Evolutionary conservation across 2,888 invertebrate genomes (phyloP), one percentile per base, ranked within the genome.

Genomic region (Idaea biselata): DNA sequence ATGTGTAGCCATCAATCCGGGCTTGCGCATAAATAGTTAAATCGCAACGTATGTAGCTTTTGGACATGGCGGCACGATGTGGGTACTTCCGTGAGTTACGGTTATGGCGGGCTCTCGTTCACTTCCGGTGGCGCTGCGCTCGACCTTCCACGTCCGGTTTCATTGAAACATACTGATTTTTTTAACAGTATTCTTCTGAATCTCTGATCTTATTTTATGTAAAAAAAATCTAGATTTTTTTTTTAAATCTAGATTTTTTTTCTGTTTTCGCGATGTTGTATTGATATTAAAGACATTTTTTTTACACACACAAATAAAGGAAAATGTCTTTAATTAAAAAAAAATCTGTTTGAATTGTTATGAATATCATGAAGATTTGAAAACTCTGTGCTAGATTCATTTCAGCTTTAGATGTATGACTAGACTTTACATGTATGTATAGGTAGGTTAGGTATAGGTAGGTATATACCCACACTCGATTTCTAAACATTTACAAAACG

Each of bases 1-100:
- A 73, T 79, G 75, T 78, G 80, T 82, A 76, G 80, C 76, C 74
- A 83, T 86, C 83, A 83, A 87, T 85, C 83, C 73, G 67, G 72
- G 69, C 70, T 66, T 70, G 67, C 73, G 77, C 76, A 83, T 84
- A 84, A 84, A 84, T 85, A 84, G 81, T 79, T 78, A 75, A 78
- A 77, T 79, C 80, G 79, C 73, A 78, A 74, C 82, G 81, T 44
- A 44, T 44, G 44, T 82, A 80, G 80, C 78, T 77, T 81, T 81
- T 74, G 78, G 80, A 77, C 83, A 81, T 74, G 80, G 76, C 75
- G 75, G 75, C n/a, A 71, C 32, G 32, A 74, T 60, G 66, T 63
- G 60, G 64, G 71, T 66, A 69, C 71, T 70, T 76, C 70, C 75
- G 78, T 86, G 86, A 86, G 83, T 85, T 86, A 88, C 80, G 86